Evolutionary conservation across 1,140 invertebrate species (phyloP), one percentile per base, ranked within the genome.

Genomic region (Ostrea edulis): DNA sequence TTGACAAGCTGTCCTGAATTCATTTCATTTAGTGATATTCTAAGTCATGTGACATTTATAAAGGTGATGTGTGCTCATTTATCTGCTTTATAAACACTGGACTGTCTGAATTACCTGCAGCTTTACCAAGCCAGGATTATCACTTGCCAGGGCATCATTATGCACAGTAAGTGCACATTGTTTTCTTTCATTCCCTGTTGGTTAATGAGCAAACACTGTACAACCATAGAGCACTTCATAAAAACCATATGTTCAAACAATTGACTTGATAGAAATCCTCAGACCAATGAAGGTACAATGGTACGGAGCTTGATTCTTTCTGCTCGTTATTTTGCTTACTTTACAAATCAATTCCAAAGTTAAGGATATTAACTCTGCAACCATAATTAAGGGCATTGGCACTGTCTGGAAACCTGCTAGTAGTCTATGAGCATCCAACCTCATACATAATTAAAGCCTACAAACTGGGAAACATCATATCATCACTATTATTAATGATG

Each of bases 221-320:
- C 68, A 77, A 12, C 29, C 29, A 2, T 77, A 14, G 25, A 77
- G 22, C 68, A 0, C 25, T 77, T 77, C 68, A 77, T 77, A 25
- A 25, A 77, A 77, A 77, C 68, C 68, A 77, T 77, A 77, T 77
- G 68, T 77, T 77, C 25, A 77, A 77, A 77, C 68, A 77, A 77
- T 77, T 77, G 22, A 35, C 22, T 25, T 14, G 22, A 5, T 22
- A 29, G 68, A 77, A 25, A 9, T 22, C 68, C 25, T 29, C 8
- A 77, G 68, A 77, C 25, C 68, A 77, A 12, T 35, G 29, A 3
- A 77, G 68, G 55, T 62, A 62, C 68, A 77, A 77, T 29, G 22
- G 29, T 14, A 29, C 14, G 14, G 29, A 77, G 25, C 68, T 35
- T 12, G 25, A 62, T 62, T 62, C 17, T 25, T 25, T 14, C 25